Conservation (phyloP, 1,140 invertebrate species). For the Conopomorpha cramerella region DNA sequence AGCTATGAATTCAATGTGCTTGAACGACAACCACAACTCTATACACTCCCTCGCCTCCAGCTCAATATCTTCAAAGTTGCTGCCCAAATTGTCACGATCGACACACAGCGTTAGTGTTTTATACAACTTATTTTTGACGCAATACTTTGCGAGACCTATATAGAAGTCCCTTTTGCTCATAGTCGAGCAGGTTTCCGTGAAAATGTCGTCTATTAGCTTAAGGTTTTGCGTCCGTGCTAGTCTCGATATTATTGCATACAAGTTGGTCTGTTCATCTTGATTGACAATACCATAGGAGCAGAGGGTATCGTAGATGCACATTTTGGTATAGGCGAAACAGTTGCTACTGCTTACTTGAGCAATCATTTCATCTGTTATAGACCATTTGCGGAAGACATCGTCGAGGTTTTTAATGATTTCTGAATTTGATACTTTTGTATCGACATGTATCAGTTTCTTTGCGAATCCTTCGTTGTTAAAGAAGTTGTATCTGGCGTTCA, state of each 20-base stretch:
- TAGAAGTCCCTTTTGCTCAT: conserved; percentile 60
- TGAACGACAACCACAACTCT: conserved; percentile 52
- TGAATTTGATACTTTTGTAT: conserved; percentile 33
- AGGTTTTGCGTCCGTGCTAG: conserved; percentile 57
- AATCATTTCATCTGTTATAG: conserved; percentile 65
- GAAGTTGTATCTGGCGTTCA: conserved; percentile 48
- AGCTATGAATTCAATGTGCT: conserved; percentile 48
- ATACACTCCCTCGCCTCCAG: conserved; percentile 44
- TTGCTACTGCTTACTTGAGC: conserved; percentile 44
- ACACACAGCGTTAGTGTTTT: conserved; percentile 52
- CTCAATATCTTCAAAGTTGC: conserved; percentile 36
- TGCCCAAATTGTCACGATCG: conserved; percentile 41
- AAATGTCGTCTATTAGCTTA: conserved; percentile 57
- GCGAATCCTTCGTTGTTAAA: conserved; percentile 43
- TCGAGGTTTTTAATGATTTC: conserved; percentile 46
- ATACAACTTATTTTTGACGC: conserved; percentile 58
- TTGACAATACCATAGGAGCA: conserved; percentile 61
- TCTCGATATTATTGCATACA: conserved; percentile 59
- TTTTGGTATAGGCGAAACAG: conserved; percentile 56
- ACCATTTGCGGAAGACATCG: conserved; percentile 55
- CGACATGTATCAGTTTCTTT: conserved; percentile 37
- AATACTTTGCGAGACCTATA: conserved; percentile 57
- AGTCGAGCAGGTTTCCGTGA: conserved; percentile 57
- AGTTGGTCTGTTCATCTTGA: conserved; percentile 51
- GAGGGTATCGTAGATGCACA: conserved; percentile 60